Evolutionary conservation across 2,888 invertebrate genomes (phyloP).

Genomic region (Clivina fossor): DNA sequence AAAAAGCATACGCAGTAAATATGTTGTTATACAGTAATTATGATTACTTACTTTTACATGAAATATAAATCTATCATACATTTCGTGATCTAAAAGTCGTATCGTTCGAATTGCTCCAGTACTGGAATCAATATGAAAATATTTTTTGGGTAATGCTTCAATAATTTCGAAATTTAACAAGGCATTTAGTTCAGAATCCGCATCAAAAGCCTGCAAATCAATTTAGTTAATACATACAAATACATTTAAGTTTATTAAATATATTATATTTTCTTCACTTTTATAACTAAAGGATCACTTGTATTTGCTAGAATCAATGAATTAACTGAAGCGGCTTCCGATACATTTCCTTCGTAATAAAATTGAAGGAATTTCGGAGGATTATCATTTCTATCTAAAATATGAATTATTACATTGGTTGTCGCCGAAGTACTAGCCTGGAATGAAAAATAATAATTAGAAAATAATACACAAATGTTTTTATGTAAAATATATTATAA

Average conservation of each 20-base stretch:
- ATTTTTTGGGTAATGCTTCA: constrained; percentile 74
- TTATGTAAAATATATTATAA: constrained; percentile 49
- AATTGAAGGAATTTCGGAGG: constrained; percentile 70
- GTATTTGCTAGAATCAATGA: constrained; percentile 70
- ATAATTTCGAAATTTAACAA: constrained; percentile 82
- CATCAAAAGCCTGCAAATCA: constrained; percentile 63
- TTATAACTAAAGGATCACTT: constrained; percentile 79
- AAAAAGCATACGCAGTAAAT: too few species aligned
- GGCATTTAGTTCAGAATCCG: constrained; percentile 84
- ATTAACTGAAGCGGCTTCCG: constrained; percentile 72
- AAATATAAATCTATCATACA: constrained; percentile 68
- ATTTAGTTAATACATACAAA: constrained; percentile 64
- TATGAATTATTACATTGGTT: constrained; percentile 77
- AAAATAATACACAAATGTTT: neutral
- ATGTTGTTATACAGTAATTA: too few species aligned
- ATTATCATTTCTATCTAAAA: constrained; percentile 87
- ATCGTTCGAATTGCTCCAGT: constrained; percentile 85
- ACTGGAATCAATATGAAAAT: constrained; percentile 83
- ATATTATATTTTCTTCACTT: constrained; percentile 67
- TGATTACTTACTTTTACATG: constrained; percentile 66
- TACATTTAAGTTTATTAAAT: constrained; percentile 62
- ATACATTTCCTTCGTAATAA: constrained; percentile 70
- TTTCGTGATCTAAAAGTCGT: constrained; percentile 79
- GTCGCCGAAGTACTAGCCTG: constrained; percentile 67
- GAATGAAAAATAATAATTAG: constrained; percentile 37